A percentile compares a stretch with the other conserved stretches of the same genome.
Conservation (phyloP, 2,113 vertebrate species). For the Orientallactaga bullata region DNA sequence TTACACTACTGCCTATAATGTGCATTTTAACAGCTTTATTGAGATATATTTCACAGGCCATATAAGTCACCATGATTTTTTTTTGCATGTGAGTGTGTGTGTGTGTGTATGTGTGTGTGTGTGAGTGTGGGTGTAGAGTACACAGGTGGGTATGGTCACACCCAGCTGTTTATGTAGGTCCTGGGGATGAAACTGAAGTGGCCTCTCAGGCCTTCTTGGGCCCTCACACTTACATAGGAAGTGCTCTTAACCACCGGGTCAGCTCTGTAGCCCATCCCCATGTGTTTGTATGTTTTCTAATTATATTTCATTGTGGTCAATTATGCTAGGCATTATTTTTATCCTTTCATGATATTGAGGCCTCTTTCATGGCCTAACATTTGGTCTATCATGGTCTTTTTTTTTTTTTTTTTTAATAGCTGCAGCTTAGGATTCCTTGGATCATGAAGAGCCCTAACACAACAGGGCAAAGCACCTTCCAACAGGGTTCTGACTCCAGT, state of each 20-base stretch:
- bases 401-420: conserved; percentile 6
- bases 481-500: background rate
- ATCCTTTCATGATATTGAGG: background rate
- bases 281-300: background rate
- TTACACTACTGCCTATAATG: background rate
- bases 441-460: background rate
- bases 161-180: background rate
- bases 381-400: background rate
- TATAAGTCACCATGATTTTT: background rate
- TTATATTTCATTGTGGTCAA: background rate
- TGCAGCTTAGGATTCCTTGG: background rate
- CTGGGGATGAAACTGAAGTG: too few relatives aligned
- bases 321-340: background rate
- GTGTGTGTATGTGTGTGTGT: background rate
- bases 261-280: too few relatives aligned
- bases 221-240: too few relatives aligned
- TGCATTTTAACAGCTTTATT: conserved; percentile 24
- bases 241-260: too few relatives aligned
- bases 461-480: background rate
- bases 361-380: background rate
- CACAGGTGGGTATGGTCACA: background rate
- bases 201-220: too few relatives aligned
- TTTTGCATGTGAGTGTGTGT: background rate
- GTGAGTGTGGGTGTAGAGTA: background rate
- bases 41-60: background rate